A percentile compares a stretch with the other conserved stretches of the same genome.
Evolutionary conservation across 92 coral and sea anemone species (phyloP).

Genomic region (Parazoanthus swiftii): DNA sequence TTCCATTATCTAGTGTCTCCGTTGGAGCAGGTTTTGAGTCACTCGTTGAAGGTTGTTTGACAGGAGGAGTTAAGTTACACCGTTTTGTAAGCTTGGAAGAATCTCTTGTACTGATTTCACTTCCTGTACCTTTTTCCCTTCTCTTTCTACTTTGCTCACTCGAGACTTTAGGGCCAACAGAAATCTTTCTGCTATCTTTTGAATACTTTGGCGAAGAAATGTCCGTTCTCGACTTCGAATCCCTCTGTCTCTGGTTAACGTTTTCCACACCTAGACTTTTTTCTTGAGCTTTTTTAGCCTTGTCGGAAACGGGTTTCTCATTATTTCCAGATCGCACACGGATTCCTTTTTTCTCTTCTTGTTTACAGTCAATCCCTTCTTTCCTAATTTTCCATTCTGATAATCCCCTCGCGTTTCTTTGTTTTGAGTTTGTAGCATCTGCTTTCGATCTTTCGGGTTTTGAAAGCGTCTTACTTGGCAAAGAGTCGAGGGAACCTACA

Average conservation of each 20-base stretch:
- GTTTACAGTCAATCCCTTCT: not conserved
- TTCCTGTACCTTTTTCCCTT: not conserved
- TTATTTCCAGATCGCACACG: not conserved
- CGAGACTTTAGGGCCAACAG: not conserved
- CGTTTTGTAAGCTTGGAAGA: not conserved
- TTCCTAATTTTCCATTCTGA: not conserved
- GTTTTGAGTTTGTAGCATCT: not conserved
- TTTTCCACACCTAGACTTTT: not conserved
- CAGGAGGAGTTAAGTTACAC: not conserved
- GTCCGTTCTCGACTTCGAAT: not conserved
- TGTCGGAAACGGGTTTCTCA: not conserved
- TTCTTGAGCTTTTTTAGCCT: not conserved
- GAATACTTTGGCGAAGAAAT: not conserved
- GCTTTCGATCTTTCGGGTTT: not conserved
- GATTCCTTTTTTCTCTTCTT: not conserved
- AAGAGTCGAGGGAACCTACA: not conserved
- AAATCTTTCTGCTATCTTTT: not conserved
- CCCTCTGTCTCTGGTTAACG: not conserved
- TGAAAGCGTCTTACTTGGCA: not conserved
- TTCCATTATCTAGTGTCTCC: not conserved
- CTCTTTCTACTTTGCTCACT: conserved; percentile 5
- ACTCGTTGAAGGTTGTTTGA: not conserved
- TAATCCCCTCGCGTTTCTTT: not conserved
- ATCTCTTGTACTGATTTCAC: not conserved
- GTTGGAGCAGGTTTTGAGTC: not conserved